These are phyloP conservation scores for Anarrhichthys ocellatus DNA, from an alignment of 2,113 vertebrate genomes.

Conservation along the genomic window DNA sequence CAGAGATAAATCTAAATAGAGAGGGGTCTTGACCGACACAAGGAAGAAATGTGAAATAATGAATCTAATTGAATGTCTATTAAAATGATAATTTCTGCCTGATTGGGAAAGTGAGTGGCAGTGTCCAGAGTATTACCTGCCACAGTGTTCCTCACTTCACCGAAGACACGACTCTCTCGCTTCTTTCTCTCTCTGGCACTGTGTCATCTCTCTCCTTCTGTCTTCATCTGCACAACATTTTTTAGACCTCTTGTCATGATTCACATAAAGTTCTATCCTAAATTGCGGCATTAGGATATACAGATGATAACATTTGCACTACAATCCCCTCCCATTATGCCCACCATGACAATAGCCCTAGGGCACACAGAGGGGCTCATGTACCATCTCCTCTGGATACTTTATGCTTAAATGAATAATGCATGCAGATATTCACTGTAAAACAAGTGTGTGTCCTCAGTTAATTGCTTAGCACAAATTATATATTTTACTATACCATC, in stretches of 20 bases:
- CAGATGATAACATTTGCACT: constrained; percentile 70
- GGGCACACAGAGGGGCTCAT: constrained; percentile 61
- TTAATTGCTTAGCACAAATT: constrained; percentile 55
- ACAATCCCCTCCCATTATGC: constrained; percentile 65
- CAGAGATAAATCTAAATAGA: constrained; percentile 66
- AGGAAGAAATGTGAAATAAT: constrained; percentile 68
- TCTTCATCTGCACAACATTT: constrained; percentile 44
- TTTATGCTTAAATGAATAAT: constrained; percentile 72
- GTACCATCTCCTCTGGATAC: constrained; percentile 62
- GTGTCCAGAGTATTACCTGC: constrained; percentile 66
- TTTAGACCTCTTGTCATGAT: constrained; percentile 33
- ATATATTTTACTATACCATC: constrained; percentile 53
- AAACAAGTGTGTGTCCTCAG: constrained; percentile 53
- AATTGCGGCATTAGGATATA: constrained; percentile 59
- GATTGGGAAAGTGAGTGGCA: constrained; percentile 65
- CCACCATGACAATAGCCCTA: constrained; percentile 69
- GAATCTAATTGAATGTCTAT: constrained; percentile 74
- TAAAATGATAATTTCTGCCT: constrained; percentile 68
- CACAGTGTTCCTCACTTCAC: constrained; percentile 42
- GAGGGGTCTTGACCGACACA: constrained; percentile 62
- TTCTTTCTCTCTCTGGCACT: constrained; percentile 26
- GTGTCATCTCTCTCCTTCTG: constrained; percentile 17
- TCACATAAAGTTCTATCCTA: constrained; percentile 39
- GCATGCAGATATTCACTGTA: constrained; percentile 60
- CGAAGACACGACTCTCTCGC: constrained; percentile 21